Percentiles rank a stretch among this genome's conserved stretches.
These are phyloP conservation scores for Dexiosoma caninum DNA, from an alignment of 2,888 invertebrate species.

Conservation along the genomic window DNA sequence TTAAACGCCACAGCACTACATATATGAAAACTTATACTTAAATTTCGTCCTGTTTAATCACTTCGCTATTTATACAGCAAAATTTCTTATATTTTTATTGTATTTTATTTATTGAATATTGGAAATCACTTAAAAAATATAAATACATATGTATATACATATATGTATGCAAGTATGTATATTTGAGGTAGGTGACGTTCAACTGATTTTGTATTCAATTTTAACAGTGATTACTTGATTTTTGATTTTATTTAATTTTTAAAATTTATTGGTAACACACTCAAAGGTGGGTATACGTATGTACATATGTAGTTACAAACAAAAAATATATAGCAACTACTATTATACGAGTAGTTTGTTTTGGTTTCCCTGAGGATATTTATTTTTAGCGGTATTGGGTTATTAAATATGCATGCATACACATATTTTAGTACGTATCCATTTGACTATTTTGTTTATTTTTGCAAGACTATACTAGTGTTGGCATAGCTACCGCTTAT, in stretches of 20 bases:
- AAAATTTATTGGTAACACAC: slow-evolving; percentile 22
- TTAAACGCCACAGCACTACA: slow-evolving; percentile 8
- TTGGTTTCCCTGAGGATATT: slow-evolving; percentile 58
- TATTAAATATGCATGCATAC: no score
- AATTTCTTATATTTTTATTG: slow-evolving; percentile 2
- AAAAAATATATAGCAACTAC: slow-evolving; percentile 33
- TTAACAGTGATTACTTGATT: slow-evolving; percentile 35
- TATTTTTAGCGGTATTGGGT: slow-evolving; percentile 35
- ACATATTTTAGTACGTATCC: no score
- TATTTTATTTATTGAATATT: slow-evolving; percentile 2
- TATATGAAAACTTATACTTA: background rate
- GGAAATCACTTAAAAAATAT: slow-evolving; percentile 23
- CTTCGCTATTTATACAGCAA: background rate
- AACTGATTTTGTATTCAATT: slow-evolving; percentile 49
- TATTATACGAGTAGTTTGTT: slow-evolving; percentile 26
- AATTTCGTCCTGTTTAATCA: background rate
- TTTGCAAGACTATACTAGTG: slow-evolving; percentile 16
- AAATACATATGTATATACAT: slow-evolving; percentile 34
- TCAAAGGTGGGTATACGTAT: no score
- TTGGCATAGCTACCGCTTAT: slow-evolving; percentile 53
- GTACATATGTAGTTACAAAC: no score
- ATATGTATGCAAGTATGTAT: no score
- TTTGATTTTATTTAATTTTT: background rate
- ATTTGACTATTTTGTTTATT: slow-evolving; percentile 31
- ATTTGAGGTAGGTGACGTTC: slow-evolving; percentile 60